These are phyloP conservation scores for Agriopis leucophaearia DNA, from an alignment of 2,888 invertebrate genomes.

Conservation along the genomic window DNA sequence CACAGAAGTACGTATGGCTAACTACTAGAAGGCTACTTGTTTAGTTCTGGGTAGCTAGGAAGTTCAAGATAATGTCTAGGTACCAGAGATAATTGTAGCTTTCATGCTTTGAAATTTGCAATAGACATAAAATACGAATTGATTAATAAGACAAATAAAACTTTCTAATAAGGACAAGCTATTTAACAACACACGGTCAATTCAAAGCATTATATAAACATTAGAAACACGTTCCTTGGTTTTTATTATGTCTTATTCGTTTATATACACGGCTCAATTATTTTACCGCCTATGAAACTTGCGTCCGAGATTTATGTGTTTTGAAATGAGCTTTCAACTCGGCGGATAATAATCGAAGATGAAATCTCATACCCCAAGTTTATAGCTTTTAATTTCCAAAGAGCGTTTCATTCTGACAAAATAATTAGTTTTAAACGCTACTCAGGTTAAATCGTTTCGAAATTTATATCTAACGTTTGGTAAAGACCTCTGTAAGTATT, in stretches of 20 bases:
- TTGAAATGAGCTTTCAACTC: conserved; percentile 38
- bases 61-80: background rate
- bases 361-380: conserved; percentile 24
- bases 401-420: conserved; percentile 25
- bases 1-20: background rate
- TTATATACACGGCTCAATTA: conserved; percentile 32
- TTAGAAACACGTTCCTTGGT: conserved; percentile 25
- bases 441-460: conserved; percentile 12
- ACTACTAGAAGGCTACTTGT: background rate
- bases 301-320: conserved; percentile 41
- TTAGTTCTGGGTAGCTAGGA: background rate
- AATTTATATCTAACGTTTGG: background rate
- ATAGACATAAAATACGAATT: conserved; percentile 12
- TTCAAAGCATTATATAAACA: conserved; percentile 31
- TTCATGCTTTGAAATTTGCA: background rate
- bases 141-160: conserved; percentile 13
- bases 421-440: conserved; percentile 21
- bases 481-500: background rate
- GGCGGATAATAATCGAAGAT: conserved; percentile 22
- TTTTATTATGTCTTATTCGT: conserved; percentile 34
- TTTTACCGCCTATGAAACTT: conserved; percentile 34
- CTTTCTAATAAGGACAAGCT: conserved; percentile 30
- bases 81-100: background rate
- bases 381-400: conserved; percentile 21
- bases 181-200: conserved; percentile 24